Base-by-base conservation (phyloP, 2,888 invertebrate species). In the Tachina lurida region DNA sequence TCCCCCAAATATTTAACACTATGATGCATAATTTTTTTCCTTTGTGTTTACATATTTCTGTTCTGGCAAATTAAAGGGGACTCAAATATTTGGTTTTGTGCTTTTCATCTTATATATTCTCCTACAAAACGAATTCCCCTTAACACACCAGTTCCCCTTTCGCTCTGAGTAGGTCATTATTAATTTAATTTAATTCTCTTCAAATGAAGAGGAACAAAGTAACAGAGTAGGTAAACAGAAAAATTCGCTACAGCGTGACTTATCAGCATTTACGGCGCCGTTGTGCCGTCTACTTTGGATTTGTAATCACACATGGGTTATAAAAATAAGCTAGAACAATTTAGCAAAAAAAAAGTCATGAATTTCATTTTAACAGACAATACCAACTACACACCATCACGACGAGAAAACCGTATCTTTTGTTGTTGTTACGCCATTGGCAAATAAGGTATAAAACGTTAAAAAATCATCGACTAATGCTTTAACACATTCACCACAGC, bases 231-330 rank as follows among this genome's bases (percentile, higher is more conserved):
- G 56, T 39, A 62, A 54, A 82, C 60, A 71, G 31, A 70, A 74
- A 75, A 67, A 74, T 56, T 78, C 70, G 83, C 76, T 84, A 75
- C 87, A 86, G 85, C 87, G 84, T 86, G 82, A 84, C 84, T 87
- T 86, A 87, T 87, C 87, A 88, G 84, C 84, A 86, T 84, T 84
- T 81, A 81, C 87, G 88, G 87, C 88, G 87, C 88, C 87, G 85
- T 84, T 78, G 78, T 87, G 88, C 87, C 88, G 88, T 77, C 87
- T 87, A 81, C 68, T 82, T 75, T 79, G 63, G 81, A 80, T 87
- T 87, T 86, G 73, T 83, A 88, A 84, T 78, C 87, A 79, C 83
- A 84, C 77, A 71, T 70, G 70, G 49, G 82, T 85, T 82, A 78
- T 82, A 82, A 87, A 82, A 79, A 62, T 54, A 70, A 78, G 67